phyloP scores from a whole-genome alignment of 2,797 vertebrate genomes.

The Dallia pectoralis region DNA sequence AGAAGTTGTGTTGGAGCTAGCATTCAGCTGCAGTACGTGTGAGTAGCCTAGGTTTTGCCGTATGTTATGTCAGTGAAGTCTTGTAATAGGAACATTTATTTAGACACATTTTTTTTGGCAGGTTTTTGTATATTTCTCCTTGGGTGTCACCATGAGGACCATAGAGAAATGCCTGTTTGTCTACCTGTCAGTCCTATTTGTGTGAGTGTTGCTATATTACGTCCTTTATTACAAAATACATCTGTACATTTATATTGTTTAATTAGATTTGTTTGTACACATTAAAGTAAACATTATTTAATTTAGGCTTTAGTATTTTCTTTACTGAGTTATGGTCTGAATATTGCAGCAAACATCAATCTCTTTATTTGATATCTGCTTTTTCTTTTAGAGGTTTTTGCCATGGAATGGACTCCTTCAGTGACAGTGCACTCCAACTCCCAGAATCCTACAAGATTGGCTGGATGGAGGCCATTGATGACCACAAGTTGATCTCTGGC shows the following conservation, averaged over 20 bases:
- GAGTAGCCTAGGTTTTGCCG: too few species aligned
- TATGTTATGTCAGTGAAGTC: too few species aligned
- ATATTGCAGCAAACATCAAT: too few species aligned
- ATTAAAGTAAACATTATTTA: too few species aligned
- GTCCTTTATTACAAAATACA: background rate
- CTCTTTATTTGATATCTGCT: background rate
- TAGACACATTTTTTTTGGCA: background rate
- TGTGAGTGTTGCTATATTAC: background rate
- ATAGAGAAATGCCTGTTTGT: background rate
- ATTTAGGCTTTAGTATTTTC: too few species aligned
- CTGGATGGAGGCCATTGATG: conserved; percentile 57
- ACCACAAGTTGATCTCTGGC: conserved; percentile 43
- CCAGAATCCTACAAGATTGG: conserved; percentile 41
- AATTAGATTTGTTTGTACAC: too few species aligned
- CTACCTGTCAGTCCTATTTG: background rate
- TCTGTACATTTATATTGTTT: too few species aligned
- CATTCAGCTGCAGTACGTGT: too few species aligned
- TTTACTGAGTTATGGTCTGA: too few species aligned
- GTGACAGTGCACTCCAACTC: conserved; percentile 43
- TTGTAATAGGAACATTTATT: too few species aligned
- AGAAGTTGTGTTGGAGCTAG: background rate
- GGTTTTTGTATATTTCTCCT: background rate
- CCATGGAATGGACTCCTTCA: conserved; percentile 48
- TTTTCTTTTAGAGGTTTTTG: conserved; percentile 30
- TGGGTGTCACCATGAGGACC: background rate